Evolutionary conservation across 2,113 vertebrate genomes (phyloP).

Genomic region (Elachura formosa): DNA sequence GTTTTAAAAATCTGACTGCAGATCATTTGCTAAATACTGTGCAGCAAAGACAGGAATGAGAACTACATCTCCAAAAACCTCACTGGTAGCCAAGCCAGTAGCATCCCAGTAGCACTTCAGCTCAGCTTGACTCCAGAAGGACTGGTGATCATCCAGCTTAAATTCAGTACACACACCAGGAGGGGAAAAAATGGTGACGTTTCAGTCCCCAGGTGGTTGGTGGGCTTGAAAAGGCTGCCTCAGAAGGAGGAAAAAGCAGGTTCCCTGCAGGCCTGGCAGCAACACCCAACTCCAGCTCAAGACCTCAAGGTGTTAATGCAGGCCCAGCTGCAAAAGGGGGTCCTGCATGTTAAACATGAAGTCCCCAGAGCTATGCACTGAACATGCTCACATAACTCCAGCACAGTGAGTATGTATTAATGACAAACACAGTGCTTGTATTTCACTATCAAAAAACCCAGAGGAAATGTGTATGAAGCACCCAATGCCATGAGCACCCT

Average conservation of each 20-base stretch:
- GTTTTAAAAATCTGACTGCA: background rate
- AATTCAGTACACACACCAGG: background rate
- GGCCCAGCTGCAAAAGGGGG: background rate
- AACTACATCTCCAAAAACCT: background rate
- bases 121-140: background rate
- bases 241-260: background rate
- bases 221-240: background rate
- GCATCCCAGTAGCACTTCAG: background rate
- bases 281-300: background rate
- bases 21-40: background rate
- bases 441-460: background rate
- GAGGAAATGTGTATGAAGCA: background rate
- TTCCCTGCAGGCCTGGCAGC: background rate
- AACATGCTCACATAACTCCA: background rate
- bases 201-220: background rate
- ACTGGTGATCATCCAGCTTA: background rate
- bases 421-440: background rate
- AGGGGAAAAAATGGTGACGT: background rate
- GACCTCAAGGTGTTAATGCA: background rate
- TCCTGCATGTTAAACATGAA: background rate
- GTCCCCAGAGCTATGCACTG: background rate
- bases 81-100: background rate
- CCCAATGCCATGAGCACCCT: background rate
- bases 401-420: accelerated
- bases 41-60: background rate